These are phyloP conservation scores for Drosophila mayaguana DNA, from an alignment of 2,888 invertebrate genomes.

Conservation along the genomic window DNA sequence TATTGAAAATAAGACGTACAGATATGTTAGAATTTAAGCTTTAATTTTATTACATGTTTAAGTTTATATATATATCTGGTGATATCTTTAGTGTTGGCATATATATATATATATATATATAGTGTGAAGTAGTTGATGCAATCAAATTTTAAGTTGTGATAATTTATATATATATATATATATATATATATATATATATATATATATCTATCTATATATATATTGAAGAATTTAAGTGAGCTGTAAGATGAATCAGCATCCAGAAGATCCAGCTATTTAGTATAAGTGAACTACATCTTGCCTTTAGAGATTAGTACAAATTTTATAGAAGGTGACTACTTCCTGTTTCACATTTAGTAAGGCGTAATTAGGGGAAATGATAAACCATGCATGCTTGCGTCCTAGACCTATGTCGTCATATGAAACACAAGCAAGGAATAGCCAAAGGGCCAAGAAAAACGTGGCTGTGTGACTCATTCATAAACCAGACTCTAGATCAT, in stretches of 20 bases:
- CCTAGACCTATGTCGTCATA: neutral
- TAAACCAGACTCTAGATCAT: conserved; percentile 7
- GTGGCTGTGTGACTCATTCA: conserved; percentile 27
- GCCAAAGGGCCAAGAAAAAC: conserved; percentile 6
- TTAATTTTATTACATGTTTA: too few species aligned
- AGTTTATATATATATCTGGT: too few species aligned
- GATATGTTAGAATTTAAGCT: conserved; percentile 12
- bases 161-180: too few species aligned
- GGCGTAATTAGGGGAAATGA: conserved; percentile 2
- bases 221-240: conserved; percentile 2
- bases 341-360: neutral
- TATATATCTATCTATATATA: neutral
- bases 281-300: neutral
- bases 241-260: conserved; percentile 29
- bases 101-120: too few species aligned
- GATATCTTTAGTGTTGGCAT: too few species aligned
- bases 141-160: too few species aligned
- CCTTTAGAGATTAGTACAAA: neutral
- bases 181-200: conserved; percentile 9
- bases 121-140: too few species aligned
- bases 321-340: neutral
- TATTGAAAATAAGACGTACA: neutral
- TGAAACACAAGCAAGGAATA: neutral
- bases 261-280: neutral
- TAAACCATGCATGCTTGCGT: neutral